Evolutionary conservation across 2,888 invertebrate genomes (phyloP).

Genomic region (Coremacera marginata): DNA sequence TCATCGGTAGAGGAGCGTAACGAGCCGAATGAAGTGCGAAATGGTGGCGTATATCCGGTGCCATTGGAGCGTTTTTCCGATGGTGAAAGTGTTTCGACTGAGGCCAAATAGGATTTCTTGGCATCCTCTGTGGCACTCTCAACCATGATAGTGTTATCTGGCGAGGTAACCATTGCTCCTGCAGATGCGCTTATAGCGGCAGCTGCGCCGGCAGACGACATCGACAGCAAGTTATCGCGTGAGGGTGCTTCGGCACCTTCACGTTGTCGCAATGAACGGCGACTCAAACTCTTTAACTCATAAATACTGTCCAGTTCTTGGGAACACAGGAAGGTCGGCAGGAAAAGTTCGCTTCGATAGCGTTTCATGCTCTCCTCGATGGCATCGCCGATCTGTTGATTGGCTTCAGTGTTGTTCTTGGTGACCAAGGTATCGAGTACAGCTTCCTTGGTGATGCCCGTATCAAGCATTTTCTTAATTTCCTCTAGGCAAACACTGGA

Average conservation of each 20-base stretch:
- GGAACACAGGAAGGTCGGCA: slow-evolving; percentile 65
- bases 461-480: slow-evolving; percentile 78
- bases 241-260: slow-evolving; percentile 64
- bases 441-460: slow-evolving; percentile 71
- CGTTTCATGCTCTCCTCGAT: slow-evolving; percentile 59
- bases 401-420: slow-evolving; percentile 69
- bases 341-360: slow-evolving; percentile 66
- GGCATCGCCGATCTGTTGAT: slow-evolving; percentile 67
- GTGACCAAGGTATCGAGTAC: slow-evolving; percentile 68
- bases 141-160: slow-evolving; percentile 61
- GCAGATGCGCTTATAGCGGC: slow-evolving; percentile 38
- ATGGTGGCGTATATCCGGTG: slow-evolving; percentile 42
- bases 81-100: slow-evolving; percentile 67
- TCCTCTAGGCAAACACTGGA: slow-evolving; percentile 69
- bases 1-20: slow-evolving; percentile 58
- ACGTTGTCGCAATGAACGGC: slow-evolving; percentile 65
- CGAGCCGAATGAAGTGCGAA: slow-evolving; percentile 52
- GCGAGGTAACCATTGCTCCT: slow-evolving; percentile 51
- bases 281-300: slow-evolving; percentile 64
- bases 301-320: slow-evolving; percentile 64
- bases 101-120: slow-evolving; percentile 62
- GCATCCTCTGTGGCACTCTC: slow-evolving; percentile 54
- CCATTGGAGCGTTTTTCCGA: slow-evolving; percentile 63
- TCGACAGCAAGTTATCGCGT: slow-evolving; percentile 64
- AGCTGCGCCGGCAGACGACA: slow-evolving; percentile 60